Percentiles rank a stretch among this genome's conserved stretches.
Conservation (phyloP, 2,888 invertebrate species). For the Silvanus unidentatus region DNA sequence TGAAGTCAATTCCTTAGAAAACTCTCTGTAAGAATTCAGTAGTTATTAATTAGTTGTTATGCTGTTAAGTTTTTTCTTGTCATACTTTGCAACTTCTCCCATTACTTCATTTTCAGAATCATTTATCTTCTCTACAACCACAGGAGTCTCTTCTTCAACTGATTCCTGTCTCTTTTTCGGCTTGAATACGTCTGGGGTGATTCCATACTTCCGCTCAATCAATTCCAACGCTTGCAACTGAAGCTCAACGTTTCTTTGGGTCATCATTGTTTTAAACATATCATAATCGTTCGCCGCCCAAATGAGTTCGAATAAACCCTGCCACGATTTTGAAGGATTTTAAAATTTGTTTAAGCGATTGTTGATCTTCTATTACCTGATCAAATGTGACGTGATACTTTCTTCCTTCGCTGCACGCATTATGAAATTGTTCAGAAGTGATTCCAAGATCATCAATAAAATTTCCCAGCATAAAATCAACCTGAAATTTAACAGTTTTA, state of each 20-base stretch:
- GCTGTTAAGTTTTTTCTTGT: too few relatives aligned
- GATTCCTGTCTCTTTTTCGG: conserved; percentile 44
- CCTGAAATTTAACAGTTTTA: conserved; percentile 45
- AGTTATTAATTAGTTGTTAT: too few relatives aligned
- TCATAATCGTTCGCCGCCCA: conserved; percentile 91
- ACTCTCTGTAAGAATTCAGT: conserved; percentile 35
- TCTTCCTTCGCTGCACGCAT: conserved; percentile 59
- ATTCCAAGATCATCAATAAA: conserved; percentile 92
- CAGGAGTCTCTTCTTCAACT: conserved; percentile 10
- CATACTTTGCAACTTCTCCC: conserved; percentile 45
- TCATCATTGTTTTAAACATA: conserved; percentile 89
- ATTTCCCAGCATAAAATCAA: conserved; percentile 84
- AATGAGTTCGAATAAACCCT: conserved; percentile 68
- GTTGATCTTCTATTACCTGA: conserved; percentile 45
- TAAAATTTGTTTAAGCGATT: conserved; percentile 11
- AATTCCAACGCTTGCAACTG: conserved; percentile 83
- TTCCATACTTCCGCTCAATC: conserved; percentile 70
- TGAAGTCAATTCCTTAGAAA: conserved; percentile 32
- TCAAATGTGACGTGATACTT: conserved; percentile 52
- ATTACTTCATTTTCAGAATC: conserved; percentile 42
- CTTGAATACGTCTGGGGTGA: conserved; percentile 59
- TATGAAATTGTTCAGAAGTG: conserved; percentile 79
- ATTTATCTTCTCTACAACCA: conserved; percentile 36
- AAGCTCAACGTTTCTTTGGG: conserved; percentile 83
- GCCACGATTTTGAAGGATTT: conserved; percentile 8